These are phyloP conservation scores for Steinernema feltiae DNA, from an alignment of 1,140 invertebrate species.

Conservation along the genomic window DNA sequence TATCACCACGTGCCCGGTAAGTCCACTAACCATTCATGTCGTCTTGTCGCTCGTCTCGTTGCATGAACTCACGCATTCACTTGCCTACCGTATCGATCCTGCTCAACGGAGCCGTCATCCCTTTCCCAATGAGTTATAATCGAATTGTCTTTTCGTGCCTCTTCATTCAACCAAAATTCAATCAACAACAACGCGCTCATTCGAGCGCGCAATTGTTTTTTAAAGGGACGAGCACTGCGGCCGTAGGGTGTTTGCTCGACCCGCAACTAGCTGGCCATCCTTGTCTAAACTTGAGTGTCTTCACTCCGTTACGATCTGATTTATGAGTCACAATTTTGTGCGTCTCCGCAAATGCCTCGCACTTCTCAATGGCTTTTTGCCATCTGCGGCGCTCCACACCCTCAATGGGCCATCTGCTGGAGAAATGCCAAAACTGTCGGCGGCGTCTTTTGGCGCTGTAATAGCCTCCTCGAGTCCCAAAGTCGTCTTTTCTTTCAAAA, in stretches of 20 bases:
- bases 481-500: conserved; percentile 23
- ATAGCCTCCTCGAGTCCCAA: conserved; percentile 14
- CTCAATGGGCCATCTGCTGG: conserved; percentile 10
- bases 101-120: background rate
- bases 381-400: background rate
- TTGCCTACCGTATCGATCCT: background rate
- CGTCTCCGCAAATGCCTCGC: background rate
- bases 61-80: background rate
- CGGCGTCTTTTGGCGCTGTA: background rate
- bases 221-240: background rate
- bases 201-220: conserved; percentile 11
- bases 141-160: conserved; percentile 9
- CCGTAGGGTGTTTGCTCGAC: background rate
- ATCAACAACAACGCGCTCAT: conserved; percentile 12
- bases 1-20: conserved; percentile 7
- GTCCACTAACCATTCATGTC: background rate
- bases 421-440: conserved; percentile 13
- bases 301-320: background rate
- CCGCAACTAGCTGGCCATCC: background rate
- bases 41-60: background rate
- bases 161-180: conserved; percentile 10
- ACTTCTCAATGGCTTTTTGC: background rate
- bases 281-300: background rate
- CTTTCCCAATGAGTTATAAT: conserved; percentile 9
- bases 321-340: background rate